These are phyloP conservation scores for Solen grandis DNA, from an alignment of 1,140 invertebrate genomes.

Conservation along the genomic window DNA sequence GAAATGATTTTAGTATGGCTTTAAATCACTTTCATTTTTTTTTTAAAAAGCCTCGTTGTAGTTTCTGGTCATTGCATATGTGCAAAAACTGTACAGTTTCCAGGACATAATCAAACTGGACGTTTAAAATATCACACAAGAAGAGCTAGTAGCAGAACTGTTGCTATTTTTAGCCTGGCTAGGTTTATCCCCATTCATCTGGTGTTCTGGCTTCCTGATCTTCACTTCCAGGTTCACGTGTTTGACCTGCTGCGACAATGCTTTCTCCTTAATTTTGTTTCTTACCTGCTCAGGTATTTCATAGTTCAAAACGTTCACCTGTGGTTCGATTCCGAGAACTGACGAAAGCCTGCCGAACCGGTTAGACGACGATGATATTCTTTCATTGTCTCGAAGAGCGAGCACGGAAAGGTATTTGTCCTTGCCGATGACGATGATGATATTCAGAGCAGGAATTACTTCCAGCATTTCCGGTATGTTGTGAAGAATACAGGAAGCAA, in stretches of 20 bases:
- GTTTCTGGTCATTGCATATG: no score
- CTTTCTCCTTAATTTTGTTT: slow-evolving; percentile 25
- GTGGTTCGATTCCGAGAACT: slow-evolving; percentile 19
- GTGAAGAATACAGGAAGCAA: slow-evolving; percentile 30
- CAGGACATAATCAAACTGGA: no score
- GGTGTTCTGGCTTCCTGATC: background rate
- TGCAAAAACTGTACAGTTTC: no score
- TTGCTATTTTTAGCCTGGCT: background rate
- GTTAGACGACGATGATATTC: slow-evolving; percentile 8
- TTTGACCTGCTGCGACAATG: slow-evolving; percentile 34
- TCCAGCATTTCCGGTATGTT: slow-evolving; percentile 42
- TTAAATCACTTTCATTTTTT: no score
- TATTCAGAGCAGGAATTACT: slow-evolving; percentile 29
- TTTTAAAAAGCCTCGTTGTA: no score
- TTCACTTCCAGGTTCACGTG: slow-evolving; percentile 13
- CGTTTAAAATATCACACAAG: background rate
- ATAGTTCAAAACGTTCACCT: background rate
- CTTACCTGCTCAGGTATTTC: slow-evolving; percentile 34
- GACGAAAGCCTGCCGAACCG: background rate
- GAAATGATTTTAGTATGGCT: no score
- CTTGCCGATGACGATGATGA: slow-evolving; percentile 41
- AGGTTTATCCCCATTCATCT: background rate
- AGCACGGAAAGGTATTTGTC: slow-evolving; percentile 43
- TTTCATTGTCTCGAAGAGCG: slow-evolving; percentile 18
- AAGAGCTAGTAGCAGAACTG: background rate